Evolutionary conservation across 1,140 invertebrate species (phyloP), one percentile per base, ranked within the genome.

Genomic region (Cecropterus lyciades): DNA sequence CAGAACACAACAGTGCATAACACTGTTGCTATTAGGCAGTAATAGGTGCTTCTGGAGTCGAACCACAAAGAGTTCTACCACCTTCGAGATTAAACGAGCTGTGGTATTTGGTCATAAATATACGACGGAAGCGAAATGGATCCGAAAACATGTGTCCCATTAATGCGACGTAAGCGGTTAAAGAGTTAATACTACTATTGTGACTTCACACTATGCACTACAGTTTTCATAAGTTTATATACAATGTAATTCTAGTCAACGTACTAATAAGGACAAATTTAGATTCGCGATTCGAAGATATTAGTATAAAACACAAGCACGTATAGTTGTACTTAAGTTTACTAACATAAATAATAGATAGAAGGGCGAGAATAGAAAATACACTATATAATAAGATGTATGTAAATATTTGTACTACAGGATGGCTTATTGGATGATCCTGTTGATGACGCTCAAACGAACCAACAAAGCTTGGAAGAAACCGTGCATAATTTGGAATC

Each of bases 351-450:
- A 60, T 48, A 48, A 17, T 15, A 48, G 27, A n/a, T n/a, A 42
- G 37, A 13, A n/a, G n/a, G n/a, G n/a, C n/a, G n/a, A n/a, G n/a
- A 20, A 60, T 20, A 37, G 8, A 20, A 1, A 51, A 51, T 40
- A 17, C 30, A 11, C 8, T 51, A 40, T 60, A 49, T 66, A 51
- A 52, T 57, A 24, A 20, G 15, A 40, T n/a, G n/a, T n/a, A n/a
- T n/a, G 46, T 3, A 7, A 55, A 56, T 64, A 15, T 63, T 51
- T 65, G 16, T 63, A 65, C 56, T 77, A 48, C 62, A 91, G 89
- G 98, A 99, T 87, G 97, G 97, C 10, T 93, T 99, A 16, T 92
- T 99, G 15, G 98, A 99, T 84, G 98, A 98, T 87, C 95, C 96
- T 49, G 94, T 96, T 82, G 89, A 92, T 87, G 94, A 93, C 67